Evolutionary conservation across 2,113 vertebrate species (phyloP).

Genomic region (Sturnus vulgaris): DNA sequence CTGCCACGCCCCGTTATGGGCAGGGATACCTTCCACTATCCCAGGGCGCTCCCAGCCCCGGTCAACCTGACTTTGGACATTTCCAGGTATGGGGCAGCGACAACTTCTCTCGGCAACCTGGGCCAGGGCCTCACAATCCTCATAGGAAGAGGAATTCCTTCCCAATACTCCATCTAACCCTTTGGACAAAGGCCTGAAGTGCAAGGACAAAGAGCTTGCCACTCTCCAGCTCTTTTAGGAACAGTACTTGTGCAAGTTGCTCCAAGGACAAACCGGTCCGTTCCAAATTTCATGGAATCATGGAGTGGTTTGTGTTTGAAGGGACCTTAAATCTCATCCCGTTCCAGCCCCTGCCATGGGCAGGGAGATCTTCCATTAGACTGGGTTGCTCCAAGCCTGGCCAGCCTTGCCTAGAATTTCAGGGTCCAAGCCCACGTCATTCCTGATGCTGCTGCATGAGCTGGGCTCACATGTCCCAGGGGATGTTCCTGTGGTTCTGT

Average conservation of each 20-base stretch:
- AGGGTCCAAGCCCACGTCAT: not conserved
- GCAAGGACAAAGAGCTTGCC: too few species aligned
- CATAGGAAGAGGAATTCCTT: not conserved
- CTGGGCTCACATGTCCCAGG: not conserved
- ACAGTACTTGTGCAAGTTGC: not conserved
- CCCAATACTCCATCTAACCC: not conserved
- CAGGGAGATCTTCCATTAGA: not conserved
- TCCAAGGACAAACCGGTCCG: not conserved
- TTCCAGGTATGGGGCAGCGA: not conserved
- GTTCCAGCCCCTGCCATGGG: not conserved
- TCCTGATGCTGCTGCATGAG: not conserved
- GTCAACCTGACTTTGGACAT: not conserved
- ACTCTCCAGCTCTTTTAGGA: not conserved
- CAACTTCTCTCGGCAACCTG: not conserved
- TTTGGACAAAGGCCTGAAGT: not conserved
- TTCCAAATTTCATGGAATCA: not conserved
- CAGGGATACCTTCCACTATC: rapidly evolving
- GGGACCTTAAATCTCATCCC: not conserved
- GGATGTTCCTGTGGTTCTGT: not conserved
- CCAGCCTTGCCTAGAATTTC: not conserved
- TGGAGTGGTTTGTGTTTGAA: not conserved
- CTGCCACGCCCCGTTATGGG: too few species aligned
- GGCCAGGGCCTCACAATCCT: not conserved
- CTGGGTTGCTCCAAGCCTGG: not conserved
- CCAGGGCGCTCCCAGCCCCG: too few species aligned